Conservation (phyloP, 2,888 invertebrate species). For the Orthosia gracilis region DNA sequence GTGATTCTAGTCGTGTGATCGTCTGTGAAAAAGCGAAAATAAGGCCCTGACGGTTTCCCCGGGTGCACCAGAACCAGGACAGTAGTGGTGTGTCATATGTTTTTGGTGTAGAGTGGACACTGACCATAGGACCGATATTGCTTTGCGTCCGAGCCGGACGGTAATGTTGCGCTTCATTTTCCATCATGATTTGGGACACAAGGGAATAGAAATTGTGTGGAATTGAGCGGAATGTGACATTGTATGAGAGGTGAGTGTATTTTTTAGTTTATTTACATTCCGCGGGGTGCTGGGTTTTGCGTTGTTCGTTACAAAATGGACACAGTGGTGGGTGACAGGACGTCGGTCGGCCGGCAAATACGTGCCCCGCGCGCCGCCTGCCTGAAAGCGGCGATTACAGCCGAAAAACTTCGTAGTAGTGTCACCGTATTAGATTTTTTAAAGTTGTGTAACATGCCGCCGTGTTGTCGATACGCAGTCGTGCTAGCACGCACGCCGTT, state of each 20-base stretch:
- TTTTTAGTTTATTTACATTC: constrained; percentile 89
- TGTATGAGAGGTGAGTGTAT: constrained; percentile 89
- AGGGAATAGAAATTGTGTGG: constrained; percentile 87
- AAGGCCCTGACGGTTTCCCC: constrained; percentile 80
- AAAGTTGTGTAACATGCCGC: constrained; percentile 85
- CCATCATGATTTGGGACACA: constrained; percentile 88
- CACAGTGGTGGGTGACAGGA: constrained; percentile 82
- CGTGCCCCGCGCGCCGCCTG: constrained; percentile 72
- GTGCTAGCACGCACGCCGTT: constrained; percentile 69
- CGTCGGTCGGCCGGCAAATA: constrained; percentile 78
- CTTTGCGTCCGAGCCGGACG: constrained; percentile 88
- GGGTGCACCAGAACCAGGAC: constrained; percentile 80
- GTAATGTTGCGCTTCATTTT: constrained; percentile 89
- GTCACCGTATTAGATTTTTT: constrained; percentile 69
- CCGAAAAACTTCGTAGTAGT: constrained; percentile 59
- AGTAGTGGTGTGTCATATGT: constrained; percentile 90
- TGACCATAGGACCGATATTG: constrained; percentile 90
- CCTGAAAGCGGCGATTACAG: constrained; percentile 71
- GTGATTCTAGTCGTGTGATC: constrained; percentile 84
- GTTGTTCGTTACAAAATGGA: constrained; percentile 85
- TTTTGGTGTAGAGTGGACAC: constrained; percentile 89
- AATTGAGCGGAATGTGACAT: constrained; percentile 91
- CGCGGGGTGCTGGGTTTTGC: constrained; percentile 77
- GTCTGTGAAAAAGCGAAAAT: constrained; percentile 84
- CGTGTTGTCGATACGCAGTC: constrained; percentile 79